Evolutionary conservation across 2,888 invertebrate species (phyloP), one percentile per base, ranked within the genome.

Genomic region (Cheilosia impressa): DNA sequence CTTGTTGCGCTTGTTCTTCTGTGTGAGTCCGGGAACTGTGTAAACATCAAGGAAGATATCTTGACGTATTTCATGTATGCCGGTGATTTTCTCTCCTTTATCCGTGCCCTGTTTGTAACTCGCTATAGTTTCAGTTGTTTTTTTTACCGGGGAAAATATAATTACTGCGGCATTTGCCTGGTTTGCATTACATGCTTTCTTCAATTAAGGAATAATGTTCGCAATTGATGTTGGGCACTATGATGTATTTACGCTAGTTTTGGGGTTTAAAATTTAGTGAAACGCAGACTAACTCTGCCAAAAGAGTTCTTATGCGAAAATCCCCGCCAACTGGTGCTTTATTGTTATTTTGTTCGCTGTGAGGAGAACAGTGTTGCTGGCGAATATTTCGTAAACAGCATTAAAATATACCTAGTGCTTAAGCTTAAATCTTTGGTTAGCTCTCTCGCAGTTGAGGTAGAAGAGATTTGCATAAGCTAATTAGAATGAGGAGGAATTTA

Each of bases 151-250:
- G 31, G 27, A 58, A 65, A 76, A 62, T 60, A 60, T 77, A 77
- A 77, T 77, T 69, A 77, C 77, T 77, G 77, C 77, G 45, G 68
- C 60, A 68, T 68, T 69, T 62, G 60, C 38, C 47, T 60, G 68
- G 68, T 52, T 68, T 60, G 24, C 19, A 52, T 77, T 52, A 53
- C 68, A 77, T 62, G 53, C 68, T 77, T 62, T 45, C 19, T 13
- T 53, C 52, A 52, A 52, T 43, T 52, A 38, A 66, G 60, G 50
- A 58, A 19, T 43, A 41, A 50, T 22, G 43, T 34, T 63, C 5
- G 38, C 38, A 50, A 75, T 57, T 57, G 22, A 52, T 68, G 77
- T 68, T 60, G 58, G 68, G 17, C 60, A 31, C 52, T 62, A 68
- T 76, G 68, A 66, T 62, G 34, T 60, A 53, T 45, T 55, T 60